Percentiles rank a stretch among this genome's conserved stretches.
Conservation (phyloP, 2,113 vertebrate species). For the Cynocephalus volans region DNA sequence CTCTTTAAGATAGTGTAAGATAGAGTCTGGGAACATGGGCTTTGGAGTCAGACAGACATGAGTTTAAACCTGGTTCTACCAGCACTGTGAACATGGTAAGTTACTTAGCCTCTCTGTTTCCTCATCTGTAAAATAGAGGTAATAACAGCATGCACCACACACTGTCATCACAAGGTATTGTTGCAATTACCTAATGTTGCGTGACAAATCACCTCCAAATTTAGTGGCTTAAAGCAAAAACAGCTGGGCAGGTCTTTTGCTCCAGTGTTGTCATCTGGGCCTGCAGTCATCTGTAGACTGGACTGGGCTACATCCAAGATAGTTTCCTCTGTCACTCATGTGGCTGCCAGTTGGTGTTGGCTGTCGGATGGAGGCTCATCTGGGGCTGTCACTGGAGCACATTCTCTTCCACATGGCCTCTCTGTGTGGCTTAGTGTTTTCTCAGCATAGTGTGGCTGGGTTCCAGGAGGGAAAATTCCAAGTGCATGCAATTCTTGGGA, state of each 20-base stretch:
- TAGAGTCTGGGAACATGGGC: not conserved
- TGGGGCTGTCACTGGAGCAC: not conserved
- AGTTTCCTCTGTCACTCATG: not conserved
- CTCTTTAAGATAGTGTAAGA: not conserved
- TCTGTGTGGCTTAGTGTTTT: not conserved
- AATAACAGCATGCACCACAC: not conserved
- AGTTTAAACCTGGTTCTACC: not conserved
- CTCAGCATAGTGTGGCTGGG: not conserved
- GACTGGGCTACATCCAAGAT: not conserved
- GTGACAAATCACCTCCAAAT: not conserved
- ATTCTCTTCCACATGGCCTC: not conserved
- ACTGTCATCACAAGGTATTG: not conserved
- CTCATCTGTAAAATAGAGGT: not conserved
- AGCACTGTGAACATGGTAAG: not conserved
- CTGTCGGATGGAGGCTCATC: not conserved
- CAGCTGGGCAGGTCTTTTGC: not conserved
- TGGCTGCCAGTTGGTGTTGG: not conserved
- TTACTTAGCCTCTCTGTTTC: not conserved
- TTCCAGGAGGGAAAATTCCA: not conserved
- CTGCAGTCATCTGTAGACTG: not conserved
- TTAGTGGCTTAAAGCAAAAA: not conserved
- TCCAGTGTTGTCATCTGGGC: not conserved
- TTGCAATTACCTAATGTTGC: not conserved
- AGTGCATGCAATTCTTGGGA: not conserved
- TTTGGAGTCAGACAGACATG: not conserved